Evolutionary conservation across 92 coral and sea anemone species (phyloP).

Genomic region (Plumapathes pennacea): DNA sequence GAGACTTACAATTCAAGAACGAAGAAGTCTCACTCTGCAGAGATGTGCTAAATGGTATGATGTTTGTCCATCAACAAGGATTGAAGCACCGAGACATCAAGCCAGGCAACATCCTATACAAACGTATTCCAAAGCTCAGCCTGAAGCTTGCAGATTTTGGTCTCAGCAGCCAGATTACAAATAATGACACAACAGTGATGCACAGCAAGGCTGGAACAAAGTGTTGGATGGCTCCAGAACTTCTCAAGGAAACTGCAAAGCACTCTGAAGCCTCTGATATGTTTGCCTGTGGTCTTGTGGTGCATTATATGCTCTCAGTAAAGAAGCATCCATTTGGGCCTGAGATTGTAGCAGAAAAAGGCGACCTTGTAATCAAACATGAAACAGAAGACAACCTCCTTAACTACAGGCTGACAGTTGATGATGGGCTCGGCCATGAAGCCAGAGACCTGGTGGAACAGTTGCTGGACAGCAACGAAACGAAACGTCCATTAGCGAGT

Average conservation of each 20-base stretch:
- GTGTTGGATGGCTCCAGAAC: constrained; percentile 38
- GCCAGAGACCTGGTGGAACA: constrained; percentile 20
- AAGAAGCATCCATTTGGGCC: constrained; percentile 28
- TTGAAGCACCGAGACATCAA: constrained; percentile 53
- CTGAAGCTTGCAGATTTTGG: constrained; percentile 65
- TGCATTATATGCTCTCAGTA: constrained; percentile 11
- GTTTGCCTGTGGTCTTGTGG: constrained; percentile 26
- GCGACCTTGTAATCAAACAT: not conserved
- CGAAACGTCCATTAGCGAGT: not conserved
- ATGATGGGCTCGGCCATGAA: constrained; percentile 11
- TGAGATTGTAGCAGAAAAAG: not conserved
- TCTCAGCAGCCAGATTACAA: constrained; percentile 31
- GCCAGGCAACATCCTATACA: constrained; percentile 49
- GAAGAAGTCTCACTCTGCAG: constrained; percentile 14
- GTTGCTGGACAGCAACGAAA: constrained; percentile 10
- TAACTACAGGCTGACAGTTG: constrained; percentile 2
- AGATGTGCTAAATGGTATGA: constrained; percentile 28
- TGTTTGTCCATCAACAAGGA: constrained; percentile 12
- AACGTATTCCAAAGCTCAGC: constrained; percentile 23
- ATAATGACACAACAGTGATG: constrained; percentile 7
- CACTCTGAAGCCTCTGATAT: constrained; percentile 14
- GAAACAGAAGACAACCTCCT: constrained; percentile 22
- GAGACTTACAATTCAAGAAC: not conserved
- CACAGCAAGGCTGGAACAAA: constrained; percentile 13
- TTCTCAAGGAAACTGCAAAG: not conserved